Conservation (phyloP, 2,888 invertebrate species). For the Pegoplata infirma region DNA sequence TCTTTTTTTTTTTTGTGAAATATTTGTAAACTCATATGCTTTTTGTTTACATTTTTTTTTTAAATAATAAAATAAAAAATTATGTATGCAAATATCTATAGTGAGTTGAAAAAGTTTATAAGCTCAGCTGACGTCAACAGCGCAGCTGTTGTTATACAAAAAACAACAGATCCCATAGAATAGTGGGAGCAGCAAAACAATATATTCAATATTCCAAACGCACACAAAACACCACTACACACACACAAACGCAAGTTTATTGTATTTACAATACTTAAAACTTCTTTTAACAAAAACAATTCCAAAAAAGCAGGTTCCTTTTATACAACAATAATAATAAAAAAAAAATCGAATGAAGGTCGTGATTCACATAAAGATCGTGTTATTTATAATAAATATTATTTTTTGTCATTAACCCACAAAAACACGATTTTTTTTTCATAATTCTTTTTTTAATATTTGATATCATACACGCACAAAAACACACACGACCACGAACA, state of each 20-base stretch:
- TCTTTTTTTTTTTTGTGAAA: too few relatives aligned
- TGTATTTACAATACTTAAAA: too few relatives aligned
- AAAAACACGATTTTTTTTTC: slow-evolving; percentile 5
- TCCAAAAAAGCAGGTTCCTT: slow-evolving; percentile 29
- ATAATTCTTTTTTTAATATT: not conserved
- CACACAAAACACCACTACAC: not conserved
- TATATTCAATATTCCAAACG: not conserved
- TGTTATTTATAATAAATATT: not conserved
- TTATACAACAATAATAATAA: slow-evolving; percentile 2
- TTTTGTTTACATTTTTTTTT: too few relatives aligned
- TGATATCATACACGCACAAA: too few relatives aligned
- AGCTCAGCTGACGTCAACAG: slow-evolving; percentile 41
- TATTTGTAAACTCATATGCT: too few relatives aligned
- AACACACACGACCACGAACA: slow-evolving; percentile 3
- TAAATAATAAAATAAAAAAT: too few relatives aligned
- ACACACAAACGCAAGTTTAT: not conserved
- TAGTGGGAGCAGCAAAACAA: slow-evolving; percentile 4
- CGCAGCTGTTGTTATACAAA: slow-evolving; percentile 61
- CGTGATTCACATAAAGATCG: slow-evolving; percentile 24
- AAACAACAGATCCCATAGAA: not conserved
- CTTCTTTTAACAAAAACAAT: slow-evolving; percentile 10
- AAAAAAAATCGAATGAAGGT: slow-evolving; percentile 48
- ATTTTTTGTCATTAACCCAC: slow-evolving; percentile 34
- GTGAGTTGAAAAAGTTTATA: too few relatives aligned
- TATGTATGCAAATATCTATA: too few relatives aligned